Conservation (phyloP, 1,140 invertebrate species). For the Papilio helenus region DNA sequence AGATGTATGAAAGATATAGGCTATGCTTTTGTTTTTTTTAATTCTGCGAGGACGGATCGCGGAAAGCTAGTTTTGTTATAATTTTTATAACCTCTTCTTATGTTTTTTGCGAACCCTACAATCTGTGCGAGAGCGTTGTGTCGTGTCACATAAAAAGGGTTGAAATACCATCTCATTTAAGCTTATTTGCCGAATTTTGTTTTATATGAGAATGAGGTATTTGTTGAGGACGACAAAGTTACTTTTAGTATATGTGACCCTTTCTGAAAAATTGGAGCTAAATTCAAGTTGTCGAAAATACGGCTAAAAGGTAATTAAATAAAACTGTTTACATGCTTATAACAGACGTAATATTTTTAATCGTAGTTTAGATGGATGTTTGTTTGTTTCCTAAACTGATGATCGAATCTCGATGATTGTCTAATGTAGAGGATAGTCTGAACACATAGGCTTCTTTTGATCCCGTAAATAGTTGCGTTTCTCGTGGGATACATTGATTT, state of each 20-base stretch:
- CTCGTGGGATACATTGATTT: no score
- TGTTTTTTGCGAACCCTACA: background rate
- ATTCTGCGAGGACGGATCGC: no score
- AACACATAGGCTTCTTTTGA: no score
- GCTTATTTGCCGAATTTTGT: slow-evolving; percentile 21
- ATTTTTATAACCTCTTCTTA: background rate
- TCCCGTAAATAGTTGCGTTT: no score
- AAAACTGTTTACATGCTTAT: background rate
- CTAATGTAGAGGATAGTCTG: no score
- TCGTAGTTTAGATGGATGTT: no score
- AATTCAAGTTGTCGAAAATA: background rate
- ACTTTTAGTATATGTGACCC: background rate
- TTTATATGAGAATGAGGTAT: slow-evolving; percentile 7
- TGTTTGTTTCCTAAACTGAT: no score
- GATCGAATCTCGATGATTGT: no score
- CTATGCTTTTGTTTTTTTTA: no score
- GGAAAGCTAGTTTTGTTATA: no score
- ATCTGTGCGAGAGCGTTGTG: background rate
- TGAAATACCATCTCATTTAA: slow-evolving; percentile 7
- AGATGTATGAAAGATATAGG: no score
- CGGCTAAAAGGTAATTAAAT: background rate
- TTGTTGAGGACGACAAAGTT: slow-evolving; percentile 1
- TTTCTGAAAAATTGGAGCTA: background rate
- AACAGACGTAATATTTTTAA: no score
- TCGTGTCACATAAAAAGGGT: slow-evolving; percentile 6